These are phyloP conservation scores for Desmophyllum pertusum DNA, from an alignment of 92 coral and sea anemone species.

Conservation along the genomic window DNA sequence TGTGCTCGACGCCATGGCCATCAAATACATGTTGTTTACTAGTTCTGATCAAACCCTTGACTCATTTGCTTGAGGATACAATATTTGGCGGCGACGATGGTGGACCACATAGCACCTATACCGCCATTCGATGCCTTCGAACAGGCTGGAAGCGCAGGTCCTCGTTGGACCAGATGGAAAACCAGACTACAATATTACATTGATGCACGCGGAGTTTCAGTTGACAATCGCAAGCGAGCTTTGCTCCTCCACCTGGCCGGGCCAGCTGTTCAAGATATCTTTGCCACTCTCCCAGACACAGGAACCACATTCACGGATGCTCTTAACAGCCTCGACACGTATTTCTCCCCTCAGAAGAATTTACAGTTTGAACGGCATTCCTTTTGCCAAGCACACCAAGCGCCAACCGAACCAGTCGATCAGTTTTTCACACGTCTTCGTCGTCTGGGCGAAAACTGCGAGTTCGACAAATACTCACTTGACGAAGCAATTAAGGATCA, in stretches of 20 bases:
- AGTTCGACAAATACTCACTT: conserved; percentile 7
- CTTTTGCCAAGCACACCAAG: neutral
- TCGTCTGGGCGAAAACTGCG: conserved; percentile 5
- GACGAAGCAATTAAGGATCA: conserved; percentile 1
- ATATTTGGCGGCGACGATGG: conserved; percentile 9
- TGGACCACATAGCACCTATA: neutral
- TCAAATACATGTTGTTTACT: no score
- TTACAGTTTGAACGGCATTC: conserved; percentile 2
- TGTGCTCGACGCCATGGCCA: no score
- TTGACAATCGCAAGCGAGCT: neutral
- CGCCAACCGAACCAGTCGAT: neutral
- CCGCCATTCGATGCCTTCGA: neutral
- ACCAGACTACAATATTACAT: conserved; percentile 6
- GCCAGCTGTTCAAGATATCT: conserved; percentile 53
- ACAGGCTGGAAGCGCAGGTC: neutral
- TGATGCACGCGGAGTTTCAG: neutral
- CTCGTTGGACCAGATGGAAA: neutral
- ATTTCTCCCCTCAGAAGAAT: conserved; percentile 4
- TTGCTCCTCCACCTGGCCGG: conserved; percentile 46
- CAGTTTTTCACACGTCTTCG: neutral
- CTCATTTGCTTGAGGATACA: no score
- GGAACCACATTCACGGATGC: neutral
- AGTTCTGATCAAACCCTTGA: no score
- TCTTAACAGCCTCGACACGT: neutral
- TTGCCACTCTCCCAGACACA: conserved; percentile 28